Percentiles rank a stretch among this genome's conserved stretches.
These are phyloP conservation scores for Drosophila borealis DNA, from an alignment of 2,888 invertebrate species.

Conservation along the genomic window DNA sequence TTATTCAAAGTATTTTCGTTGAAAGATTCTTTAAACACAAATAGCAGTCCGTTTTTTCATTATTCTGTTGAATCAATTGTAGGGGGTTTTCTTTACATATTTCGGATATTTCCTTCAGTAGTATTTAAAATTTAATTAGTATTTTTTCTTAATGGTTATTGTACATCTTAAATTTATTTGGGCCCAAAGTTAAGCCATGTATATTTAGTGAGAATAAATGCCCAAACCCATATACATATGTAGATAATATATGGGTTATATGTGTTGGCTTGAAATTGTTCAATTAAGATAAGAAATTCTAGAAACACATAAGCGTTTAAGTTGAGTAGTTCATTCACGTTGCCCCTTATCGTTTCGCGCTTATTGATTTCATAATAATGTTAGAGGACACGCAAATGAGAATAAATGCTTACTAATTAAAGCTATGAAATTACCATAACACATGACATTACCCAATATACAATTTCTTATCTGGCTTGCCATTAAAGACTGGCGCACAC, in stretches of 20 bases:
- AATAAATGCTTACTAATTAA: slow-evolving; percentile 55
- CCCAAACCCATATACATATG: too few species aligned
- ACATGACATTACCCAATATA: slow-evolving; percentile 38
- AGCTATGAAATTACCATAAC: slow-evolving; percentile 34
- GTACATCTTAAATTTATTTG: too few species aligned
- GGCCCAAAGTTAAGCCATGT: too few species aligned
- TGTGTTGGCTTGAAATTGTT: too few species aligned
- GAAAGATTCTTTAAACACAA: not conserved
- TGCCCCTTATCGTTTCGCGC: not conserved
- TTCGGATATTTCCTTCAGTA: too few species aligned
- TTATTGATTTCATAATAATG: slow-evolving; percentile 38
- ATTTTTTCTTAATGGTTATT: too few species aligned
- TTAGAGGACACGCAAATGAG: not conserved
- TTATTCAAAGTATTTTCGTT: not conserved
- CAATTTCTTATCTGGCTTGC: slow-evolving; percentile 39
- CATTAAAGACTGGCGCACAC: slow-evolving; percentile 23
- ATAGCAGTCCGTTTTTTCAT: not conserved
- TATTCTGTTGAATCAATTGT: too few species aligned
- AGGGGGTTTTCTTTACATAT: too few species aligned
- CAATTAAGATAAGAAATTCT: slow-evolving; percentile 11
- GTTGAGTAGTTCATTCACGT: not conserved
- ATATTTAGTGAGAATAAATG: too few species aligned
- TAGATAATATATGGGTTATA: too few species aligned
- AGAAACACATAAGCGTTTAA: not conserved
- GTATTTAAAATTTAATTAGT: too few species aligned